Conservation (phyloP, 2,797 vertebrate species). For the Gymnothorax reevesii region DNA sequence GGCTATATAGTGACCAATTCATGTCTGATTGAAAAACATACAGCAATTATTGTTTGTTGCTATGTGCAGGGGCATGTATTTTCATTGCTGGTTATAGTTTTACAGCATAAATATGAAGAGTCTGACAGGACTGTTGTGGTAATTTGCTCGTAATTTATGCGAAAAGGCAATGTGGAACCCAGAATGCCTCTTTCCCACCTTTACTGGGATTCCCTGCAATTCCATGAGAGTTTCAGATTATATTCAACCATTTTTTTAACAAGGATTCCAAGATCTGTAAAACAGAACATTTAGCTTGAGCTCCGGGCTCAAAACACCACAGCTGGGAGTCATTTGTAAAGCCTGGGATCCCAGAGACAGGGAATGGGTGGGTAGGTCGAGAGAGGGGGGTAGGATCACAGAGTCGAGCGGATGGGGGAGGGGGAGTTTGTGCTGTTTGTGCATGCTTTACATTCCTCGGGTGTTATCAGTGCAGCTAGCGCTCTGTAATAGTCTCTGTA, state of each 20-base stretch:
- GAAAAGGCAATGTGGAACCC: not conserved
- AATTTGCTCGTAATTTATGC: not conserved
- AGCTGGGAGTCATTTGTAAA: not conserved
- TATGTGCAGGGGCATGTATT: not conserved
- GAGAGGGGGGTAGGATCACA: not conserved
- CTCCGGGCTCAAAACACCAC: not conserved
- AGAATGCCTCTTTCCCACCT: not conserved
- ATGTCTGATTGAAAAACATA: not conserved
- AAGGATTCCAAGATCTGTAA: not conserved
- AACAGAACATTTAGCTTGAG: not conserved
- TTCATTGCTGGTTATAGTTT: not conserved
- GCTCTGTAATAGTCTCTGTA: constrained; percentile 8
- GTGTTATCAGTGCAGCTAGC: not conserved
- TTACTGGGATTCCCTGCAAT: not conserved
- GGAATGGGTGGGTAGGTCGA: not conserved
- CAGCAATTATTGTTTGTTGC: not conserved
- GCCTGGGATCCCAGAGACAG: not conserved
- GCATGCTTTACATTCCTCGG: constrained; percentile 4
- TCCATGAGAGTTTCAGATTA: not conserved
- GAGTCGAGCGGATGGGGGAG: not conserved
- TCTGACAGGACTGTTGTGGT: not conserved
- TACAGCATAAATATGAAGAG: not conserved
- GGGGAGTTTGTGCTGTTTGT: not conserved
- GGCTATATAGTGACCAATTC: not conserved
- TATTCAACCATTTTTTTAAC: not conserved